Conservation (phyloP, 2,113 vertebrate species). For the Laticauda laticaudata region DNA sequence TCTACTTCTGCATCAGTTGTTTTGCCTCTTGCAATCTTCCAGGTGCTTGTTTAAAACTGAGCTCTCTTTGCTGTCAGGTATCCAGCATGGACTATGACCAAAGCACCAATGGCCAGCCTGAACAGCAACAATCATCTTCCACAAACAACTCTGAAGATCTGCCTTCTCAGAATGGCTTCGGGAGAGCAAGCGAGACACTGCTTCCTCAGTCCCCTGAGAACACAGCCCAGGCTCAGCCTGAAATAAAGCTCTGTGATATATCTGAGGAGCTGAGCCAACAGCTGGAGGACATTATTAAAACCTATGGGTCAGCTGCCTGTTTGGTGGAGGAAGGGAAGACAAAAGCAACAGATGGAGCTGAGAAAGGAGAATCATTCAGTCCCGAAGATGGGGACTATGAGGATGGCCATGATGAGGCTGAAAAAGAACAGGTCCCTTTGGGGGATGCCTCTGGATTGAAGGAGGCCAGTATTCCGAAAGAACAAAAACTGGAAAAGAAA, state of each 20-base stretch:
- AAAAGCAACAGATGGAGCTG: conserved; percentile 41
- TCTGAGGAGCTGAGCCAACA: conserved; percentile 79
- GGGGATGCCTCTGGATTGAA: conserved; percentile 64
- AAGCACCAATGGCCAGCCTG: conserved; percentile 24
- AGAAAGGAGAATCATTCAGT: conserved; percentile 60
- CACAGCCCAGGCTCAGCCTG: background rate
- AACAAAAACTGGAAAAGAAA: conserved; percentile 94
- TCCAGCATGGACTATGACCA: conserved; percentile 74
- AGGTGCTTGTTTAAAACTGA: conserved; percentile 30
- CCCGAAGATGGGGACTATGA: conserved; percentile 69
- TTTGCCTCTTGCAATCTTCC: background rate
- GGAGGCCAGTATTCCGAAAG: conserved; percentile 75
- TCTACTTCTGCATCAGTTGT: background rate
- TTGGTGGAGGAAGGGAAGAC: conserved; percentile 55
- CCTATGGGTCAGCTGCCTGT: conserved; percentile 69
- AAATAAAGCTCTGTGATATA: conserved; percentile 56
- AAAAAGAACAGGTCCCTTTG: conserved; percentile 63
- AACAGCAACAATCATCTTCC: conserved; percentile 22
- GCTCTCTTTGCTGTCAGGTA: conserved; percentile 54
- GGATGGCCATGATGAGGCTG: conserved; percentile 64
- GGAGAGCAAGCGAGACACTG: conserved; percentile 54
- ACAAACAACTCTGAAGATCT: conserved; percentile 1
- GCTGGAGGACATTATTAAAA: conserved; percentile 88
- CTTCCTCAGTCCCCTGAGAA: background rate
- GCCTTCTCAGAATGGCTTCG: conserved; percentile 36